These are phyloP conservation scores for Dicrurus megarhynchus DNA, from an alignment of 2,113 vertebrate species.

Conservation along the genomic window DNA sequence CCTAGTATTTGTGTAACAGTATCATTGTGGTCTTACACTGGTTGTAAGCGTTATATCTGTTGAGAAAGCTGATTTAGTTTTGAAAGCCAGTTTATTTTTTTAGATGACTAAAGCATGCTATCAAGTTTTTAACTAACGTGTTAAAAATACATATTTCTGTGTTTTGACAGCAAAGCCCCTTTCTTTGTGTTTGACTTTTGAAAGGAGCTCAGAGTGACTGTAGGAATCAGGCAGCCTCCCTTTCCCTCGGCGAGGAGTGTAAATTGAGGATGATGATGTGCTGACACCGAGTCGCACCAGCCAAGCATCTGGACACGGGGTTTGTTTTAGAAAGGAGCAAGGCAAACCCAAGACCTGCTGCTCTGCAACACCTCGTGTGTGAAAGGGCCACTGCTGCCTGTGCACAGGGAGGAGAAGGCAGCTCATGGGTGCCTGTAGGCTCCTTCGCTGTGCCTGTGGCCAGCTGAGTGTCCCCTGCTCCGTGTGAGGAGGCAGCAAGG, in stretches of 20 bases:
- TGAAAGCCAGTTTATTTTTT: slow-evolving; percentile 50
- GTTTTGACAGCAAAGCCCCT: slow-evolving; percentile 26
- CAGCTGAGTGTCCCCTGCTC: not conserved
- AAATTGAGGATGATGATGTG: slow-evolving; percentile 31
- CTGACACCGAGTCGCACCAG: not conserved
- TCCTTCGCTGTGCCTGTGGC: not conserved
- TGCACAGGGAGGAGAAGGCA: not conserved
- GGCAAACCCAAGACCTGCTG: not conserved
- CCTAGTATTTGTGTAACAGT: not conserved
- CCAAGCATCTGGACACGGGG: not conserved
- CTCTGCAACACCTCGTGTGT: not conserved
- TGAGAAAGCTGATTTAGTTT: not conserved
- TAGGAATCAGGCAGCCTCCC: not conserved
- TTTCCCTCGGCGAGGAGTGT: not conserved
- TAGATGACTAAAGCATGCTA: not conserved
- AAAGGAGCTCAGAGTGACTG: not conserved
- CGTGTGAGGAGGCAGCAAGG: rapidly evolving
- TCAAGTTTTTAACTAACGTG: slow-evolving; percentile 30
- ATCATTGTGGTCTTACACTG: not conserved
- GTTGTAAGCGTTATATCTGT: not conserved
- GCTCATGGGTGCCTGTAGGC: not conserved
- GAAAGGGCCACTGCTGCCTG: not conserved
- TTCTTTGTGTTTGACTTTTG: slow-evolving; percentile 25
- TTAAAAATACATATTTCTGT: slow-evolving; percentile 50
- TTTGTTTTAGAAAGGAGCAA: not conserved